Evolutionary conservation across 2,888 invertebrate genomes (phyloP).

Genomic region (Augochlorella aurata): DNA sequence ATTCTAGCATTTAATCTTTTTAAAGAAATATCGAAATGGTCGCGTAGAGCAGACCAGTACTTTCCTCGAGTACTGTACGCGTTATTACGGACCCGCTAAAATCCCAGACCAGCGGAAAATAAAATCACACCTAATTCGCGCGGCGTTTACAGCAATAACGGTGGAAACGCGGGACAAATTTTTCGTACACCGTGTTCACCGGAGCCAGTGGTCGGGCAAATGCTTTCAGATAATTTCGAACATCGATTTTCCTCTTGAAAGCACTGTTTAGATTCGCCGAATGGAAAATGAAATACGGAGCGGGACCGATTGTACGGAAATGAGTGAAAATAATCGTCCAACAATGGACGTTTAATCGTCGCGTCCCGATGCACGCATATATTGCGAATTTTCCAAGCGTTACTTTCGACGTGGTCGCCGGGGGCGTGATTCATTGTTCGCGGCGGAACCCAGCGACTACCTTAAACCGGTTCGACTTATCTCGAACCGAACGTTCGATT

Average conservation of each 20-base stretch:
- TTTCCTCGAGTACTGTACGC: not conserved
- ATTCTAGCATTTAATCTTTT: no score
- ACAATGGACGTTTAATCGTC: not conserved
- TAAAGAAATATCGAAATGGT: not conserved
- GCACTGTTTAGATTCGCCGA: not conserved
- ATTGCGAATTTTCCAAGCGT: not conserved
- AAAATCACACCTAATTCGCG: not conserved
- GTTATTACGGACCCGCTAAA: not conserved
- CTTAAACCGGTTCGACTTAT: not conserved
- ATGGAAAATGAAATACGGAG: conserved; percentile 28
- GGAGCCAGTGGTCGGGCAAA: not conserved
- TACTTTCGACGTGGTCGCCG: not conserved
- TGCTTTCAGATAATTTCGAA: not conserved
- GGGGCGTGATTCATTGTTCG: not conserved
- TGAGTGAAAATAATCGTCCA: not conserved
- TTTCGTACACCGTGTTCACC: conserved; percentile 1
- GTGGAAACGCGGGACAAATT: not conserved
- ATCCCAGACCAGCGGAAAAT: not conserved
- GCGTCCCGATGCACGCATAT: not conserved
- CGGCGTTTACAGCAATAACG: not conserved
- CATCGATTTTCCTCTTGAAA: conserved; percentile 4
- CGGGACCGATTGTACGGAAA: not conserved
- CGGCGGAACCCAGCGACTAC: not conserved
- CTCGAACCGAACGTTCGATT: not conserved
- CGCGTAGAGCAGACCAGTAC: not conserved